phyloP scores from a whole-genome alignment of 2,888 invertebrate genomes.

The Tanaodytes sp. region DNA sequence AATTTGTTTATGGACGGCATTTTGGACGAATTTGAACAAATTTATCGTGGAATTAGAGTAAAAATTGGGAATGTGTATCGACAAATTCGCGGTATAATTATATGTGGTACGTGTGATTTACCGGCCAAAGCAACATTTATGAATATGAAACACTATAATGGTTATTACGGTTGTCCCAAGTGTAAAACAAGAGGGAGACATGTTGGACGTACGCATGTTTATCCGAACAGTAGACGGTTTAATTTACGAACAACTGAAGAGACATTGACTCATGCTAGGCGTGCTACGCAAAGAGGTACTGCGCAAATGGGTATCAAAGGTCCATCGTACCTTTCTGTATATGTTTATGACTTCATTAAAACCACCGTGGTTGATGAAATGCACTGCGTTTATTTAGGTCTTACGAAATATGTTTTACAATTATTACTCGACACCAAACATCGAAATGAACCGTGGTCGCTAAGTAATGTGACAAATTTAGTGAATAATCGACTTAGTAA shows the following conservation, averaged over 20 bases:
- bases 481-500: not conserved
- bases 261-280: not conserved
- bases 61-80: too few species aligned
- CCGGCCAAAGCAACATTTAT: conserved; percentile 21
- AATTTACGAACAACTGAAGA: conserved; percentile 2
- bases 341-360: conserved; percentile 15
- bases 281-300: not conserved
- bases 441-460: not conserved
- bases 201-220: not conserved
- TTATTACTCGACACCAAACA: not conserved
- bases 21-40: too few species aligned
- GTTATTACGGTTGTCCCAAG: conserved; percentile 6
- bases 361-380: conserved; percentile 15
- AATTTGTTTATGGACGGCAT: too few species aligned
- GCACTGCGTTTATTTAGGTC: conserved; percentile 13
- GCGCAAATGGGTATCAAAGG: conserved; percentile 4
- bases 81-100: too few species aligned
- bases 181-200: conserved; percentile 6
- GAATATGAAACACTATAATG: conserved; percentile 19
- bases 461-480: not conserved
- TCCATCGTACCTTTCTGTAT: not conserved
- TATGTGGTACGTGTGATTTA: conserved; percentile 29
- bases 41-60: too few species aligned
- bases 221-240: not conserved
- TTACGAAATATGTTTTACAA: conserved; percentile 7